Base-by-base conservation (phyloP, 2,113 vertebrate species). In the Tetrax tetrax region DNA sequence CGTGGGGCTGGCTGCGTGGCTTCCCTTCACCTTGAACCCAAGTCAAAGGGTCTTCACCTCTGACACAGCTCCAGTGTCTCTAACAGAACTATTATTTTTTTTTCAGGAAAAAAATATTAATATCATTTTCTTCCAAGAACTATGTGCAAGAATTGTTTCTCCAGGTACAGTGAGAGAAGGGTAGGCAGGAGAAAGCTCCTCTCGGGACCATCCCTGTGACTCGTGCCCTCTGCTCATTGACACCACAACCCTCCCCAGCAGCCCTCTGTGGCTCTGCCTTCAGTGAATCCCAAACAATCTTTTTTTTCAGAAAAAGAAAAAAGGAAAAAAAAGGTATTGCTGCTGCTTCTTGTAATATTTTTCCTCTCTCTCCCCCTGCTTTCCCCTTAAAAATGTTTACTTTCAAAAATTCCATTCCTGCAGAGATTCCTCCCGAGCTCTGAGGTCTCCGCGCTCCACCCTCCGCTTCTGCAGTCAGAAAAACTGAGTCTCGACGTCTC, bases 351-450 rank as follows among this genome's bases (percentile, higher is more conserved):
- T 76, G 85, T 93, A 83, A 89, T 88, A 84, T 80, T 91, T 97
- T 95, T 84, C 70, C 71, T 91, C 64, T 71, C 71, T 79, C 66
- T 48, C 33, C 64, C 43, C 10, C 57, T 10, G 12, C n/a, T 64
- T 95, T 56, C 80, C 91, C 78, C 93, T 94, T 89, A 90, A 93
- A 97, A 97, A 95, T 97, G 92, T 95, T 97, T 94, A 91, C 91
- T 97, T 95, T 91, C 86, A 95, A 90, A 96, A 93, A 95, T 97
- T 95, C 87, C 96, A 96, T 95, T 96, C 93, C 94, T 90, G 94
- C 90, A 94, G 94, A 95, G 93, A 94, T 87, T 94, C 91, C 86
- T 96, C 87, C 90, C 69, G n/a, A 84, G 93, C 84, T 96, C 96
- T 93, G 90, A 95, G 94, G 89, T 95, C 89, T 94, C 94, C 0